A percentile compares a stretch with the other conserved stretches of the same genome.
Conservation (phyloP, 2,888 invertebrate genomes). For the Tinea trinotella region DNA sequence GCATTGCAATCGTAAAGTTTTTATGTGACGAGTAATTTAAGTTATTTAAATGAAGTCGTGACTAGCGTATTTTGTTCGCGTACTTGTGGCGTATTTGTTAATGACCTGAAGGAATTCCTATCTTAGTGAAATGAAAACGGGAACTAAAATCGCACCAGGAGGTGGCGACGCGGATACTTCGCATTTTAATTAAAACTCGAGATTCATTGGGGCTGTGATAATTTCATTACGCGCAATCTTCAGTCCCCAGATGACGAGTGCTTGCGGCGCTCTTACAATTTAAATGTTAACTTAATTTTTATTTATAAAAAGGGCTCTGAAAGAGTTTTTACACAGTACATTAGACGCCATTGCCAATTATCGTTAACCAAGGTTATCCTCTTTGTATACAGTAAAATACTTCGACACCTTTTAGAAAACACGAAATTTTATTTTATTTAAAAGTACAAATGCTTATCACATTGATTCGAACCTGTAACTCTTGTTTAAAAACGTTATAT, state of each 20-base stretch:
- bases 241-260: slow-evolving; percentile 22
- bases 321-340: not conserved
- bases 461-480: not conserved
- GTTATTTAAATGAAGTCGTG: slow-evolving; percentile 8
- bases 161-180: slow-evolving; percentile 19
- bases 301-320: slow-evolving; percentile 8
- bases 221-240: slow-evolving; percentile 23
- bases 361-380: too few relatives aligned
- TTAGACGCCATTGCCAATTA: not conserved
- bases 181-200: slow-evolving; percentile 25
- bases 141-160: slow-evolving; percentile 17
- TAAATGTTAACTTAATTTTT: slow-evolving; percentile 15
- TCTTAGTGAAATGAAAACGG: slow-evolving; percentile 17
- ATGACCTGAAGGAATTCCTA: slow-evolving; percentile 14
- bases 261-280: slow-evolving; percentile 14
- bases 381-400: too few relatives aligned
- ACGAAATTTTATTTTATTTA: not conserved
- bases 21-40: not conserved
- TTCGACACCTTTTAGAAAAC: not conserved
- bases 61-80: slow-evolving; percentile 11
- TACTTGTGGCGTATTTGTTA: slow-evolving; percentile 15
- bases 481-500: slow-evolving; percentile 24
- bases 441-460: not conserved
- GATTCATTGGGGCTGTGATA: slow-evolving; percentile 24
- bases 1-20: not conserved